Percentiles rank a stretch among this genome's conserved stretches.
Evolutionary conservation across 2,797 vertebrate species (phyloP).

Genomic region (Delichon dasypus): DNA sequence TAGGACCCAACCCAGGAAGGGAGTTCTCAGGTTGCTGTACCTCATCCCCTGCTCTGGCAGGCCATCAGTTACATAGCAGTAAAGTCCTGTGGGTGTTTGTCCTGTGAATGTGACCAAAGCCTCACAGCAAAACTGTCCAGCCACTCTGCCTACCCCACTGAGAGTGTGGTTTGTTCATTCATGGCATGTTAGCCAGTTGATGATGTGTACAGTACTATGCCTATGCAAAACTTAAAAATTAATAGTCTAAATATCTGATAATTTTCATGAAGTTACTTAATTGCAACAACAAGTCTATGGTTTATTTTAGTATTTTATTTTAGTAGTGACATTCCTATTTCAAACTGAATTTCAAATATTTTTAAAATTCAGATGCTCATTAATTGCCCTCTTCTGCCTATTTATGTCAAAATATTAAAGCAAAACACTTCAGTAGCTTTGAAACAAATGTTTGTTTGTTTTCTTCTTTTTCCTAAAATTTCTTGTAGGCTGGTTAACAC

Average conservation of each 20-base stretch:
- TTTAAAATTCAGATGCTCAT: background rate
- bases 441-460: background rate
- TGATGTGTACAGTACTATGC: background rate
- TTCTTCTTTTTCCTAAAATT: background rate
- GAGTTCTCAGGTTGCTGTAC: background rate
- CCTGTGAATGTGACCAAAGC: background rate
- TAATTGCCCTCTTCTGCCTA: background rate
- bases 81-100: background rate
- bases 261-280: background rate
- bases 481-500: background rate
- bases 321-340: background rate
- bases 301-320: background rate
- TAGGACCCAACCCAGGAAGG: background rate
- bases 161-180: background rate
- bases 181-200: background rate
- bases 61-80: accelerated
- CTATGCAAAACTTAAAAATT: background rate
- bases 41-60: accelerated
- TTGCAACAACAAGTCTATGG: background rate
- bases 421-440: background rate
- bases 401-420: background rate
- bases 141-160: background rate
- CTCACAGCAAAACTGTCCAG: background rate
- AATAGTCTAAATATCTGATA: background rate
- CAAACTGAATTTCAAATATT: background rate